Evolutionary conservation across 2,113 vertebrate genomes (phyloP), one percentile per base, ranked within the genome.

Genomic region (Dascyllus trimaculatus): DNA sequence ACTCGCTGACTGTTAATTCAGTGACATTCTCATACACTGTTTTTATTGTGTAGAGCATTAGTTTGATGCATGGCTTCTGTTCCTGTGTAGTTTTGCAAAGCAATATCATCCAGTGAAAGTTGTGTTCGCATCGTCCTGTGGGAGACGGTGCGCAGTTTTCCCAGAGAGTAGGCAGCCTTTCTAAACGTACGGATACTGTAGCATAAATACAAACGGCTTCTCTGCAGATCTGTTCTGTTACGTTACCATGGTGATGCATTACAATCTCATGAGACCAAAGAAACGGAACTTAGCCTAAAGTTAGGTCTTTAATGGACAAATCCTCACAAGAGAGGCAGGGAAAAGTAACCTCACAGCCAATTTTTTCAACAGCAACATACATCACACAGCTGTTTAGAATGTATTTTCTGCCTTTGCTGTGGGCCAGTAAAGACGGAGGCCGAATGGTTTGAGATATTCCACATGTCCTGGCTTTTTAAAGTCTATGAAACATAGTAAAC

Each of bases 171-270:
- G 45, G 46, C 21, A 25, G 3, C 21, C 4, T 26, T 26, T 40
- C 18, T 38, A 5, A 25, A 38, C 22, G n/a, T 7, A 21, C 21
- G 48, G n/a, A 51, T 21, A 10, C 10, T 21, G 9, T 19, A 21
- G 8, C 48, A 19, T 51, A 19, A 19, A 51, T n/a, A 21, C 48
- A 51, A 15, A 17, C 2, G 15, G 40, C 40, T 9, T 8, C 38
- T 5, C 11, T 49, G 46, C 46, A 17, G 46, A 18, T 19, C 46
- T 49, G 17, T 49, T 49, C 5, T 49, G 46, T 17, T n/a, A 21
- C 19, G 40, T 75, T 38, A n/a, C 26, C 18, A 66, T 17, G 9
- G 24, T 64, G 35, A 64, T 74, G n/a, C 19, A 54, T 4, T 17
- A 17, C n/a, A 63, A 52, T 53, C 14, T 19, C 11, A 15, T 2